phyloP scores from a whole-genome alignment of 2,888 invertebrate genomes.

The Mythimna vitellina region DNA sequence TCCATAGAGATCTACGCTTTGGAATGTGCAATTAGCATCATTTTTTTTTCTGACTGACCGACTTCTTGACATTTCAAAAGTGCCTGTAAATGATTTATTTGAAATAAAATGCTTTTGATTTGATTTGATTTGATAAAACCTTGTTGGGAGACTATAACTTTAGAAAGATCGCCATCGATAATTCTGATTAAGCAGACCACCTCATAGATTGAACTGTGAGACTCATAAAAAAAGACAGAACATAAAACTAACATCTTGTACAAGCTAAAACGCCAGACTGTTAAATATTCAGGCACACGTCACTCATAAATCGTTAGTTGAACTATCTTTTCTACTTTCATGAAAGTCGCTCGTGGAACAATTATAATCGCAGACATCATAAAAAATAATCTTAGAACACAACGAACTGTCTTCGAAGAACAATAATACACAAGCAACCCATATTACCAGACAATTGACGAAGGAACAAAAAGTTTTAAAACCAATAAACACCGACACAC shows the following conservation, averaged over 20 bases:
- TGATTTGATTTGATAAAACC: too few relatives aligned
- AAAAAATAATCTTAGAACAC: constrained; percentile 41
- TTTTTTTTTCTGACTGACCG: too few relatives aligned
- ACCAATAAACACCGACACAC: constrained; percentile 63
- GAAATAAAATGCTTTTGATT: too few relatives aligned
- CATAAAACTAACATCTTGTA: background rate
- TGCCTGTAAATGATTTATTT: too few relatives aligned
- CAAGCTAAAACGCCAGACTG: background rate
- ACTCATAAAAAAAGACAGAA: background rate
- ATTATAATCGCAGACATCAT: constrained; percentile 20
- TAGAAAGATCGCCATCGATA: too few relatives aligned
- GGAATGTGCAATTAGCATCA: too few relatives aligned
- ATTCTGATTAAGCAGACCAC: too few relatives aligned
- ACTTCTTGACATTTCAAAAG: too few relatives aligned
- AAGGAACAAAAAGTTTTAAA: constrained; percentile 44
- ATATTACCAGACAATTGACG: constrained; percentile 52
- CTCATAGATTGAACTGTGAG: too few relatives aligned
- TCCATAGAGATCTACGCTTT: too few relatives aligned
- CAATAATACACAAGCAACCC: constrained; percentile 45
- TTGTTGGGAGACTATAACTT: too few relatives aligned
- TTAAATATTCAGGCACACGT: background rate
- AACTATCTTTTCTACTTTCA: background rate
- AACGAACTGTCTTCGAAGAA: constrained; percentile 36
- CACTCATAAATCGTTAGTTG: background rate
- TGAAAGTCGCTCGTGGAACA: constrained; percentile 36